phyloP scores from a whole-genome alignment of 2,888 invertebrate genomes.

The Rotaria macrura region DNA sequence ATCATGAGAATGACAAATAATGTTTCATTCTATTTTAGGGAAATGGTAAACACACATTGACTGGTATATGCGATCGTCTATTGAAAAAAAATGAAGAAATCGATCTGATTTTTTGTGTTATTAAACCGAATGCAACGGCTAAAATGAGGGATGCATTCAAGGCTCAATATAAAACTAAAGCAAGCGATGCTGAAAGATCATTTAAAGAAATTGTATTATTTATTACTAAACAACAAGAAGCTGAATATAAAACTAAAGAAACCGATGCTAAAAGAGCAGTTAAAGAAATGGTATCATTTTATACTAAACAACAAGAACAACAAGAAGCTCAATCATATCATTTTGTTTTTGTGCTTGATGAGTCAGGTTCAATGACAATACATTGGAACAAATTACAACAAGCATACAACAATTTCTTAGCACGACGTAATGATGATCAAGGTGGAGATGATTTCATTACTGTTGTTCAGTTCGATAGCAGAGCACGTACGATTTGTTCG shows the following conservation, averaged over 20 bases:
- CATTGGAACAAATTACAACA: background rate
- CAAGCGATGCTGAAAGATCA: background rate
- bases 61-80: background rate
- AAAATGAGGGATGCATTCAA: background rate
- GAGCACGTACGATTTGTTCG: background rate
- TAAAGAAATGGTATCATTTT: background rate
- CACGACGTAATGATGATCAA: background rate
- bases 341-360: slow-evolving; percentile 11
- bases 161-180: background rate
- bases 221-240: too few relatives aligned
- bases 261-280: background rate
- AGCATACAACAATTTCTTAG: background rate
- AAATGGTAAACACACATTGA: background rate
- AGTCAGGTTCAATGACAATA: background rate
- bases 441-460: background rate
- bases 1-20: too few relatives aligned
- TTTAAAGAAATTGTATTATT: too few relatives aligned
- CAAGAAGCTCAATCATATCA: background rate
- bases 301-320: background rate
- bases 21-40: background rate
- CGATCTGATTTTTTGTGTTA: background rate
- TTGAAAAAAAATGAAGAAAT: background rate
- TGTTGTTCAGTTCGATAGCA: background rate
- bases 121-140: background rate
- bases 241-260: too few relatives aligned